These are phyloP conservation scores for Hydrophis major DNA, from an alignment of 2,797 vertebrate species.

Conservation along the genomic window DNA sequence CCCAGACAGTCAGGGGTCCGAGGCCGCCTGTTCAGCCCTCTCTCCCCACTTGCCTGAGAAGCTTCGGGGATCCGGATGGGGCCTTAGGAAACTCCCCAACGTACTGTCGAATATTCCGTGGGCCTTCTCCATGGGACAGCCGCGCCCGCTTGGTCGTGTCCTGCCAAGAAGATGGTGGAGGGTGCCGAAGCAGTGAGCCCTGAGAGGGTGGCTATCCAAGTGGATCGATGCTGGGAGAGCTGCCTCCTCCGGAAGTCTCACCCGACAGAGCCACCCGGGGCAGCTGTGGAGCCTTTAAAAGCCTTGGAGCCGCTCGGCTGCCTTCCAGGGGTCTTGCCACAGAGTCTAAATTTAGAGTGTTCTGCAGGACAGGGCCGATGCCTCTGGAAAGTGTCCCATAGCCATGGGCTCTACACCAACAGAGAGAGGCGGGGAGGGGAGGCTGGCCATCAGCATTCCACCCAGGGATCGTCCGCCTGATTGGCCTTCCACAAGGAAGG, in stretches of 20 bases:
- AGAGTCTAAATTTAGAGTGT: slow-evolving; percentile 75
- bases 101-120: slow-evolving; percentile 83
- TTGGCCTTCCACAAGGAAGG: not conserved
- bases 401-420: slow-evolving; percentile 45
- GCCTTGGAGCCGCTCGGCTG: slow-evolving; percentile 48
- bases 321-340: slow-evolving; percentile 66
- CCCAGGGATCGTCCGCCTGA: slow-evolving; percentile 31
- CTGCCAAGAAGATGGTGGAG: slow-evolving; percentile 47
- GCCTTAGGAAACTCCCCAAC: slow-evolving; percentile 88
- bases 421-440: slow-evolving; percentile 49
- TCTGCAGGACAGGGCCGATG: slow-evolving; percentile 39
- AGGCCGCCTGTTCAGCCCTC: not conserved
- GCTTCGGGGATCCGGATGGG: slow-evolving; percentile 77
- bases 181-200: slow-evolving; percentile 22
- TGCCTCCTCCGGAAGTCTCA: not conserved
- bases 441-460: slow-evolving; percentile 67
- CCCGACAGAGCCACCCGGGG: not conserved
- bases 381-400: slow-evolving; percentile 66
- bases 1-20: not conserved
- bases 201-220: not conserved
- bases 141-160: slow-evolving; percentile 61
- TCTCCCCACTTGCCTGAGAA: slow-evolving; percentile 84
- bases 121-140: slow-evolving; percentile 87
- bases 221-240: not conserved
- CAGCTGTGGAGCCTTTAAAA: slow-evolving; percentile 67